Evolutionary conservation across 2,888 invertebrate species (phyloP).

Genomic region (Parnassius smintheus): DNA sequence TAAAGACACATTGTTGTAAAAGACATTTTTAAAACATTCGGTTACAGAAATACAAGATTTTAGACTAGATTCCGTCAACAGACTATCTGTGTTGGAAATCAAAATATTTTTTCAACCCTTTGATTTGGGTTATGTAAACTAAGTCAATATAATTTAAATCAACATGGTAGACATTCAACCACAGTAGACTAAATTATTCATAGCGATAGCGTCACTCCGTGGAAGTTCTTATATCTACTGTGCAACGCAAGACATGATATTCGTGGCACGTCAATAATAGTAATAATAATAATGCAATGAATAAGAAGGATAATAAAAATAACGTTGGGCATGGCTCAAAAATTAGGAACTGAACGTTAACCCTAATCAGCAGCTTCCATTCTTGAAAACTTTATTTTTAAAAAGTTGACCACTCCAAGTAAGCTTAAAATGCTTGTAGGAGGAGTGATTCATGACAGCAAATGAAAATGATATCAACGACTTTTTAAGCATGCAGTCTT

Average conservation of each 20-base stretch:
- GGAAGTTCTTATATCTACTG: slow-evolving; percentile 45
- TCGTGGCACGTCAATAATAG: slow-evolving; percentile 5
- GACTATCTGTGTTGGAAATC: slow-evolving; percentile 2
- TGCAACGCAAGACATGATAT: slow-evolving; percentile 36
- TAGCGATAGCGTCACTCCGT: slow-evolving; percentile 41
- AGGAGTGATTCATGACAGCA: too few species aligned
- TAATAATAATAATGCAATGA: too few species aligned
- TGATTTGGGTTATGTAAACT: slow-evolving; percentile 7
- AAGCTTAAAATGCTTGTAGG: too few species aligned
- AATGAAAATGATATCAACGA: too few species aligned
- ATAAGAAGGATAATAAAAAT: too few species aligned
- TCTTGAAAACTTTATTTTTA: too few species aligned
- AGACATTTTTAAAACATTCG: slow-evolving; percentile 3
- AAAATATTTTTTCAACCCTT: slow-evolving; percentile 6
- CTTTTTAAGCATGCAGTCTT: too few species aligned
- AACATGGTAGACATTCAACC: slow-evolving; percentile 33
- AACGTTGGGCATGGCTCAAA: too few species aligned
- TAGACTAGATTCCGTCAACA: background rate
- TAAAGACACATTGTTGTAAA: background rate
- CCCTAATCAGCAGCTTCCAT: too few species aligned
- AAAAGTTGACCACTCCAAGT: too few species aligned
- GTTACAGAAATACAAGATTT: slow-evolving; percentile 9
- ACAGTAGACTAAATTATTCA: slow-evolving; percentile 59
- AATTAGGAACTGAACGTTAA: too few species aligned
- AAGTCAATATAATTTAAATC: slow-evolving; percentile 18